Base-by-base conservation (phyloP, 2,888 invertebrate species). In the Boloria euphrosyne region DNA sequence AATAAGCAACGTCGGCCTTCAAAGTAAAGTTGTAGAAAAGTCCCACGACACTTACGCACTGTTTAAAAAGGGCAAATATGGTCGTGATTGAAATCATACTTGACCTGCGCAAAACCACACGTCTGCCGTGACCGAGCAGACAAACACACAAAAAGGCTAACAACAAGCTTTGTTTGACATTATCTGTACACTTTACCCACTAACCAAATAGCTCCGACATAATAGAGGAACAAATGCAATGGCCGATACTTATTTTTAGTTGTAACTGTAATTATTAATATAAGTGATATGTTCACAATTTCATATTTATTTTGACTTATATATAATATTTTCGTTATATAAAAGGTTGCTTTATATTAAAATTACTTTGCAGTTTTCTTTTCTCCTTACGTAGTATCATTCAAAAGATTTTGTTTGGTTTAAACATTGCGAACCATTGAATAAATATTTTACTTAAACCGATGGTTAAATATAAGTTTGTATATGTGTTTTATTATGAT, bases 91-190 rank as follows among this genome's bases (percentile, higher is more conserved):
- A 73, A 80, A 80, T 82, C 79, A 78, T 78, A 80, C 80, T 84
- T 87, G 86, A 88, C 87, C 85, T 81, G 81, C 75, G 80, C 80
- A 76, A 86, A 89, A 89, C 90, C 90, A 83, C 90, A 89, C 68
- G 87, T 83, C 86, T 81, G 83, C 90, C 89, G 77, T 89, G 90
- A 90, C 89, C 88, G 86, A 85, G 81, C 79, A 80, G 81, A 74
- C 78, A 79, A 82, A 82, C 77, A 86, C 78, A 80, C 80, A 82
- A 80, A 80, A 80, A 79, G 80, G 83, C 76, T 80, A 79, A 77
- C 75, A 79, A 81, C 80, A 80, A 72, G 76, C 79, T 79, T 76
- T 85, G 84, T 85, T 85, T 87, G 84, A 79, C 79, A 79, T 85
- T 77, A 83, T 80, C 80, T 85, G 84, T 89, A 80, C 86, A 78